Evolutionary conservation across 2,113 vertebrate genomes (phyloP), one percentile per base, ranked within the genome.

Genomic region (Cephalopholis sonnerati): DNA sequence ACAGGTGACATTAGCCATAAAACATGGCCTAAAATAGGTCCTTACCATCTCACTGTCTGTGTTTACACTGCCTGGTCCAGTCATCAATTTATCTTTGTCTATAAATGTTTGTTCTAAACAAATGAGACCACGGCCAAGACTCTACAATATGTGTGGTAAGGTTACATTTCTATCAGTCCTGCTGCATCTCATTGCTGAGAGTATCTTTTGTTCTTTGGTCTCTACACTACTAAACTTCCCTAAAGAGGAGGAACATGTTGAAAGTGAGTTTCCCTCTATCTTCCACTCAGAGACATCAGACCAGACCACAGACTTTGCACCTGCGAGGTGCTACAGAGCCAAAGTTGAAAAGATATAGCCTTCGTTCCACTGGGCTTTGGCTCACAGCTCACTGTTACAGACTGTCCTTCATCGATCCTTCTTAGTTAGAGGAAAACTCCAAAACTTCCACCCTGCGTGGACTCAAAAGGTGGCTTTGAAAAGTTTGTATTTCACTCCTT

Each of bases 251-350:
- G 11, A 50, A 70, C n/a, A 53, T 36, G 18, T 6, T 41, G 12
- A 27, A 48, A 8, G 8, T 22, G 29, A 64, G 2, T 73, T 25
- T 46, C 17, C 5, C n/a, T 48, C 2, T 29, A 22, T 61, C 4
- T 62, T 72, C 24, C 12, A 11, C 46, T 79, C 24, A 20, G 46
- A 51, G 24, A 18, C 18, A 71, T 70, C 66, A 63, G 67, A 71
- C 6, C 44, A 79, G 29, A 79, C 51, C 20, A 61, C 20, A 32
- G 11, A 36, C 62, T 22, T 2, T 12, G 48, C 8, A 27, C 48
- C 73, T 24, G 54, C 50, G 5, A 25, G 51, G 7, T 46, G 10
- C 36, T 2, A 12, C 25, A 32, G 63, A 51, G 41, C 27, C 16
- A 75, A 36, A 41, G 22, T n/a, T 6, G 8, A 7, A 5, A 57